These are phyloP conservation scores for Caenorhabditis uteleia DNA, from an alignment of 2,888 invertebrate genomes.

Conservation along the genomic window DNA sequence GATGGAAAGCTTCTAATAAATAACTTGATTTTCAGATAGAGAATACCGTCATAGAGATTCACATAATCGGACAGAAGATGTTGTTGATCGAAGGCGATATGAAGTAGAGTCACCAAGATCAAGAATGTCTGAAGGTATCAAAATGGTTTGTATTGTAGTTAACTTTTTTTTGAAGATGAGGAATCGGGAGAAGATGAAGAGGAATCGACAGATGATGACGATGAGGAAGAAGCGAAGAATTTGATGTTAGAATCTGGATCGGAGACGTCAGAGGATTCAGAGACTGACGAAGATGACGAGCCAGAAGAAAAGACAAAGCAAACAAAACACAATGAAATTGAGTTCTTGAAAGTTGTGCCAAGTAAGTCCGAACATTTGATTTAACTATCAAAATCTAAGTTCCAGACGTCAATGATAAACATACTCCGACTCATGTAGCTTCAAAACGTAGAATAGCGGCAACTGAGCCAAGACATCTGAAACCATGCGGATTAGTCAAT, in stretches of 20 bases:
- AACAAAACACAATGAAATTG: not conserved
- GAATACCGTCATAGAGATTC: no score
- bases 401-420: no score
- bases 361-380: not conserved
- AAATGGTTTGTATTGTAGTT: not conserved
- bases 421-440: no score
- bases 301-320: not conserved
- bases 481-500: no score
- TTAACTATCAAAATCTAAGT: no score
- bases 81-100: not conserved
- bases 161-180: not conserved
- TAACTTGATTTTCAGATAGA: no score
- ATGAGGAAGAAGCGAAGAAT: slow-evolving; percentile 6
- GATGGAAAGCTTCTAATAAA: no score
- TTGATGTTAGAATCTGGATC: not conserved
- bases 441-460: no score
- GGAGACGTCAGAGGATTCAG: not conserved
- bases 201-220: not conserved
- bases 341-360: not conserved
- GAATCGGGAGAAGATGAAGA: slow-evolving; percentile 13
- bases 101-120: not conserved
- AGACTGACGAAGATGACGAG: not conserved
- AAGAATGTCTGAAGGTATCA: not conserved
- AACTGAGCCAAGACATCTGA: no score
- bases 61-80: not conserved